phyloP scores from a whole-genome alignment of 2,888 invertebrate species.

The Notodonta ziczac region DNA sequence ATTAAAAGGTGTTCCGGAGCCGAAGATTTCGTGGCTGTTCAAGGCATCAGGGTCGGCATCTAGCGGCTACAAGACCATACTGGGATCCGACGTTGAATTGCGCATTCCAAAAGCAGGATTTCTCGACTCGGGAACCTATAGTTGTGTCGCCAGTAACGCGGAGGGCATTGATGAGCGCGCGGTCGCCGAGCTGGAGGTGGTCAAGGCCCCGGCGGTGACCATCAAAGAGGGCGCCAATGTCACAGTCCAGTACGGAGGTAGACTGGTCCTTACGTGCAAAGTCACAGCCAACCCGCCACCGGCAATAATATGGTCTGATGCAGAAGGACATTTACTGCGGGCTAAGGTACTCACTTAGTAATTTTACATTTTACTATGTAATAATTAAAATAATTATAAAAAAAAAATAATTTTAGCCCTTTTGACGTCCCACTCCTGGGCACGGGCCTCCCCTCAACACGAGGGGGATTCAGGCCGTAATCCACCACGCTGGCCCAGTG shows the following conservation, averaged over 20 bases:
- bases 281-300: neutral
- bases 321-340: too few relatives aligned
- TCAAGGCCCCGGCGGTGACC: neutral
- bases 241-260: neutral
- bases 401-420: too few relatives aligned
- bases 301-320: neutral
- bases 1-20: neutral
- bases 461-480: too few relatives aligned
- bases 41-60: neutral
- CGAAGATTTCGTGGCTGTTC: constrained; percentile 1
- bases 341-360: too few relatives aligned
- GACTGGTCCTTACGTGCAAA: neutral
- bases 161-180: neutral
- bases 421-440: too few relatives aligned
- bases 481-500: too few relatives aligned
- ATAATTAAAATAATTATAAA: too few relatives aligned
- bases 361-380: too few relatives aligned
- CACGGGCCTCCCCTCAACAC: too few relatives aligned
- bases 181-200: neutral
- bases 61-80: neutral
- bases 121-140: neutral
- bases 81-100: neutral
- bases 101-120: neutral
- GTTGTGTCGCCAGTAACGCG: neutral
- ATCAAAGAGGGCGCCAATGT: neutral